Evolutionary conservation across 2,888 invertebrate genomes (phyloP), one percentile per base, ranked within the genome.

Genomic region (Teleiodes luculella): DNA sequence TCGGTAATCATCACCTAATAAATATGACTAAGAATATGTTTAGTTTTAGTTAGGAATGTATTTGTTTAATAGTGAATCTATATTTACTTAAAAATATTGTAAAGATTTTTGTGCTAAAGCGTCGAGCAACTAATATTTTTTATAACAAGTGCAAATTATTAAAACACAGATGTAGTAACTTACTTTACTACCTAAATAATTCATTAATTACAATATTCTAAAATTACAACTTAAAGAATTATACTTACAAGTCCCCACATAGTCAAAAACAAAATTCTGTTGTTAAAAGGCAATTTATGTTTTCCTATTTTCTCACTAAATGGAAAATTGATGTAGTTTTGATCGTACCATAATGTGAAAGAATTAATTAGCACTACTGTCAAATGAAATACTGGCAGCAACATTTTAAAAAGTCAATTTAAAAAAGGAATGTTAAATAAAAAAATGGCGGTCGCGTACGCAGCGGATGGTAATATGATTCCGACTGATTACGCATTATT

Each of bases 241-340:
- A 24, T 24, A 59, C 58, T 83, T 64, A 85, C 85, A 59, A 84
- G 59, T 52, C 78, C 75, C 85, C 86, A 86, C 37, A 81, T 65
- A 0, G 86, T 86, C 6, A 86, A 63, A 55, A 81, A 86, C 55
- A 80, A 64, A 24, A 64, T 63, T 20, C 86, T 68, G 0, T 74
- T 80, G 54, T 80, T 82, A 0, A 80, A 62, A 0, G 83, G 82
- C 14, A 53, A 6, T 5, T 56, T 36, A 52, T 83, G 65, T 7
- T 60, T 53, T 11, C 61, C 71, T 18, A 79, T 60, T 3, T 70
- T 69, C 46, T 75, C 68, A 1, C 78, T 72, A 8, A 76, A 73
- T 0, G 83, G 80, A 0, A 86, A 31, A 0, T 81, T 73, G 52
- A 86, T 65, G 59, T 80, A 82, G 8, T 55, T 65, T 54, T 85